Percentiles rank a stretch among this genome's conserved stretches.
Evolutionary conservation across 2,797 vertebrate species (phyloP).

Genomic region (Synanceia verrucosa): DNA sequence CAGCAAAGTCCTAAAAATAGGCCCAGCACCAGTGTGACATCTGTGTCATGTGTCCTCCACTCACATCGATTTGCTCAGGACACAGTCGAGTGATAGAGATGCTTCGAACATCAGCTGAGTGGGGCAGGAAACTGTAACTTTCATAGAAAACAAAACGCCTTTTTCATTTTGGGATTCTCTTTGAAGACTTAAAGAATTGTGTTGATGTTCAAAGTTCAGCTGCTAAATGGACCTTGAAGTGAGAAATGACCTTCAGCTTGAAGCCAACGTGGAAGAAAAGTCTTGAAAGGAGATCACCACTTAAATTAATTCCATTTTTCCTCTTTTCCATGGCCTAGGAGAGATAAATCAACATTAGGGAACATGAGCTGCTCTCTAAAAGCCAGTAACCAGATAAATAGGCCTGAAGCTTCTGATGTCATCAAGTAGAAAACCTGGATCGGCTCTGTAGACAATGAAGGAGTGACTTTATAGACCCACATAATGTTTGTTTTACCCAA

Average conservation of each 20-base stretch:
- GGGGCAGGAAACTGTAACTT: background rate
- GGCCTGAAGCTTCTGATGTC: too few species aligned
- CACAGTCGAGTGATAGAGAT: conserved; percentile 1
- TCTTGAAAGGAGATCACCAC: background rate
- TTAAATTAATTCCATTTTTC: background rate
- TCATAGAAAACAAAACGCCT: too few species aligned
- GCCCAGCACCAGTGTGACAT: conserved; percentile 54
- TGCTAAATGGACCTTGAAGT: background rate
- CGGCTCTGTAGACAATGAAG: too few species aligned
- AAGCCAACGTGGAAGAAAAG: background rate
- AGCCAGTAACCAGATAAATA: too few species aligned
- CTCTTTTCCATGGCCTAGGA: background rate
- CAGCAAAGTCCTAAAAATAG: conserved; percentile 62
- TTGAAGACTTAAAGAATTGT: too few species aligned
- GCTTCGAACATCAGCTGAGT: background rate
- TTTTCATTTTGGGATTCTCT: too few species aligned
- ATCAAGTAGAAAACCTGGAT: too few species aligned
- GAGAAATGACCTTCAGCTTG: background rate
- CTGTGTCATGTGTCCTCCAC: conserved; percentile 47
- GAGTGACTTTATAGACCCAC: too few species aligned
- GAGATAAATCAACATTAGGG: background rate
- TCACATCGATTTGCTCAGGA: conserved; percentile 43
- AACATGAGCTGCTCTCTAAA: background rate
- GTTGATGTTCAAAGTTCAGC: background rate
- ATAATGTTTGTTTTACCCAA: too few species aligned